These are phyloP conservation scores for Propithecus coquereli DNA, from an alignment of 2,113 vertebrate species.

Conservation along the genomic window DNA sequence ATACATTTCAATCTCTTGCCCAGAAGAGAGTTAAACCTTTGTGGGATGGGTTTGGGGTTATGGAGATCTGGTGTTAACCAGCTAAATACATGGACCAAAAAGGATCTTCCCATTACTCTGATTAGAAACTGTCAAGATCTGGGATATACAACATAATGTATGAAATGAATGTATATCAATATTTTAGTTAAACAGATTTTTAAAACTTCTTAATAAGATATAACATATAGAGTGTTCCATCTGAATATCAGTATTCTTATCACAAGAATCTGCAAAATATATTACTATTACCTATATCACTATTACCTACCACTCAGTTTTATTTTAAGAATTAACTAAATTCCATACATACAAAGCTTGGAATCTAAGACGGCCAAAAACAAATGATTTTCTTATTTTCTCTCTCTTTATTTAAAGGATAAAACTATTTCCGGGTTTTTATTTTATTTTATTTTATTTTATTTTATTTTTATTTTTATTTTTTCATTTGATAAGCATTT, in stretches of 20 bases:
- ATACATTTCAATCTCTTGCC: background rate
- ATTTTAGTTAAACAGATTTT: background rate
- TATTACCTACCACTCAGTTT: background rate
- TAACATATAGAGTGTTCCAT: background rate
- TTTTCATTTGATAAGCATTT: background rate
- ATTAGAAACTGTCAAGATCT: background rate
- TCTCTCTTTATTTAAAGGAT: background rate
- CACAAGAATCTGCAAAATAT: background rate
- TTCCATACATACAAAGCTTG: background rate
- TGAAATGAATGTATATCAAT: background rate
- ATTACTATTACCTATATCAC: background rate
- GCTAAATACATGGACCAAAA: background rate
- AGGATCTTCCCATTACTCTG: background rate
- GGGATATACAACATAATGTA: background rate
- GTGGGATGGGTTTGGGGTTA: background rate
- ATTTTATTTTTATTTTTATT: background rate
- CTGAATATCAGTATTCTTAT: background rate
- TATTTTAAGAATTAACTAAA: background rate
- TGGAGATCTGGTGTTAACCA: background rate
- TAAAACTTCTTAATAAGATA: background rate
- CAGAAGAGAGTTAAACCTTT: background rate
- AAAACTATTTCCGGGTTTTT: background rate
- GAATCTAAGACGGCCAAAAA: background rate
- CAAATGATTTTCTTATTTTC: background rate
- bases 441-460: background rate